Conservation (phyloP, 1,140 invertebrate genomes). For the Anastatus disparis region DNA sequence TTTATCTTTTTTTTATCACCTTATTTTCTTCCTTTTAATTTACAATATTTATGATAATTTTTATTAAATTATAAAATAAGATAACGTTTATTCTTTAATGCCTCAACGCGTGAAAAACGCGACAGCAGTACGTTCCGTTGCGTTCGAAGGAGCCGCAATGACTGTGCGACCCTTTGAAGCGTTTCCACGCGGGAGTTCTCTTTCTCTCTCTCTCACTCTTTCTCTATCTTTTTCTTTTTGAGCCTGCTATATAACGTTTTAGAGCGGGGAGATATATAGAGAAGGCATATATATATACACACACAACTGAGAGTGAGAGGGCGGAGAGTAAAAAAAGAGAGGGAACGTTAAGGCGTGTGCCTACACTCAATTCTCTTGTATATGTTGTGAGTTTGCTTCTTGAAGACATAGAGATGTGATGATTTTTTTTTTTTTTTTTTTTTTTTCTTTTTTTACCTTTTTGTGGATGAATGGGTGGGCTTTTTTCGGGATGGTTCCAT, state of each 20-base stretch:
- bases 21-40: no score
- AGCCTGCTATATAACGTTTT: not conserved
- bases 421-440: not conserved
- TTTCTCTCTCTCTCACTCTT: constrained; percentile 29
- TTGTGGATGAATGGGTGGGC: not conserved
- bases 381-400: no score
- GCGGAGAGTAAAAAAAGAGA: constrained; percentile 40
- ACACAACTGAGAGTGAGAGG: not conserved
- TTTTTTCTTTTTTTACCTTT: not conserved
- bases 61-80: no score
- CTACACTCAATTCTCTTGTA: constrained; percentile 58
- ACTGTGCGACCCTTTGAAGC: constrained; percentile 33
- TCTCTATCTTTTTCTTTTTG: no score
- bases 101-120: no score
- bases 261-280: constrained; percentile 39
- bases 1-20: not conserved
- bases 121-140: not conserved
- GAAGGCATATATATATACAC: no score
- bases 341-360: constrained; percentile 61
- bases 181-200: constrained; percentile 28
- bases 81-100: no score
- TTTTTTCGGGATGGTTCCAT: not conserved
- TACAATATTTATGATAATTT: no score
- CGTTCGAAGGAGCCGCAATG: constrained; percentile 33
- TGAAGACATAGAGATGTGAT: not conserved